A percentile compares a stretch with the other conserved stretches of the same genome.
Conservation (phyloP, 2,797 vertebrate genomes). For the Chelon auratus region DNA sequence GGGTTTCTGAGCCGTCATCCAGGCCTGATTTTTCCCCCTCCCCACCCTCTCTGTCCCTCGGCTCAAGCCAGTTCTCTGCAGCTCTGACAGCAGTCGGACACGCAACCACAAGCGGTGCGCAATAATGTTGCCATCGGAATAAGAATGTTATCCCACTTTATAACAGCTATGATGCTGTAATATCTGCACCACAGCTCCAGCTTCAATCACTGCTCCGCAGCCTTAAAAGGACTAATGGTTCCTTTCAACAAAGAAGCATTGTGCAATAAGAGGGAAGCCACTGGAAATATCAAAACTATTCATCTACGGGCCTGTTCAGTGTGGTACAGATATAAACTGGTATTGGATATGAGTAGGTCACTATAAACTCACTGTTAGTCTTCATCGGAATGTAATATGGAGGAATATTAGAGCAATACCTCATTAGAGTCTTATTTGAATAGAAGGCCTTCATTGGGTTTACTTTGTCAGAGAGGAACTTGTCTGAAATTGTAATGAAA, state of each 20-base stretch:
- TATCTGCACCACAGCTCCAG: constrained; percentile 27
- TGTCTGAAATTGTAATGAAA: constrained; percentile 57
- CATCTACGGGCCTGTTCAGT: constrained; percentile 18
- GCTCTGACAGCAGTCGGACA: constrained; percentile 83
- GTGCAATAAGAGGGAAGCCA: constrained; percentile 15
- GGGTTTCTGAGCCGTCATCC: constrained; percentile 57
- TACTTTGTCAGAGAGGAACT: constrained; percentile 59
- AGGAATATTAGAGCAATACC: constrained; percentile 43
- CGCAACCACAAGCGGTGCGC: constrained; percentile 81
- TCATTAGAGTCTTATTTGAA: constrained; percentile 42
- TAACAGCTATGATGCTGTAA: constrained; percentile 48
- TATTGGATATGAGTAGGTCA: constrained; percentile 24
- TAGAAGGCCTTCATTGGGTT: constrained; percentile 38
- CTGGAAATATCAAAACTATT: constrained; percentile 43
- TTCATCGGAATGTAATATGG: constrained; percentile 42
- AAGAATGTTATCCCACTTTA: constrained; percentile 73
- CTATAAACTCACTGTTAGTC: constrained; percentile 16
- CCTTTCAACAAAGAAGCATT: constrained; percentile 32
- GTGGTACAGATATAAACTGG: constrained; percentile 16
- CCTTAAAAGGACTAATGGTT: constrained; percentile 27
- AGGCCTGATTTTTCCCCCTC: constrained; percentile 77
- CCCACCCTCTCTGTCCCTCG: constrained; percentile 72
- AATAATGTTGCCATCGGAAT: constrained; percentile 78
- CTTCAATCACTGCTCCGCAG: constrained; percentile 28
- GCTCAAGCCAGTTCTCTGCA: constrained; percentile 81